Percentiles rank a stretch among this genome's conserved stretches.
These are phyloP conservation scores for Tiliqua scincoides DNA, from an alignment of 2,113 vertebrate genomes.

Conservation along the genomic window DNA sequence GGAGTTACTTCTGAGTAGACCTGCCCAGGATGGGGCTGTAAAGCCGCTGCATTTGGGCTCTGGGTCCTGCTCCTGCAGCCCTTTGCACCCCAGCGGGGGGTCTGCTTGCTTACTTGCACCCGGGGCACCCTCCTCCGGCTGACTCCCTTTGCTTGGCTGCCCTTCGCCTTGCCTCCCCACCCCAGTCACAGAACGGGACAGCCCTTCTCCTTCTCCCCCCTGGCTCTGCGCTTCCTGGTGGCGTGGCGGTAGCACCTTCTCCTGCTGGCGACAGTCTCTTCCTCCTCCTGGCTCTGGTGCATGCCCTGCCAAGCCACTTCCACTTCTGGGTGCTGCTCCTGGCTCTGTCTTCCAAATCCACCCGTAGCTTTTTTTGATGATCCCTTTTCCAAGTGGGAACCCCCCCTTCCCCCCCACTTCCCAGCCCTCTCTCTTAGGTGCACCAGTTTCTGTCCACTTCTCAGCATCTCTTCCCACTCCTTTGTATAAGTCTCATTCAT, in stretches of 20 bases:
- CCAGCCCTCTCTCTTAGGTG: no score
- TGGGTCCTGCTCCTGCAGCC: neutral
- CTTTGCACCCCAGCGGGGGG: neutral
- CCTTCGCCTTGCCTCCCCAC: neutral
- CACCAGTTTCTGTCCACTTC: neutral
- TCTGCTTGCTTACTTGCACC: neutral
- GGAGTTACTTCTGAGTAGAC: no score
- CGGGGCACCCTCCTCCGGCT: neutral
- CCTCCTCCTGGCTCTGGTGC: neutral
- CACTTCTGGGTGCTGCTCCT: neutral
- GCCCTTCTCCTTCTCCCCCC: neutral
- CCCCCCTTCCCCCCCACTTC: neutral
- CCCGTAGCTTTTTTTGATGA: neutral
- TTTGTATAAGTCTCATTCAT: no score
- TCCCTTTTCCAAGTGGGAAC: neutral
- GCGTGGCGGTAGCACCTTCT: neutral
- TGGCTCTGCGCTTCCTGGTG: neutral
- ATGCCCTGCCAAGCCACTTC: neutral
- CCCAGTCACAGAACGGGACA: neutral
- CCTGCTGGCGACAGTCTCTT: no score
- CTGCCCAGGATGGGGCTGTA: no score
- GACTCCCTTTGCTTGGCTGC: neutral
- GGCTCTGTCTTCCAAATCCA: neutral
- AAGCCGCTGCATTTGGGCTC: conserved; percentile 20
- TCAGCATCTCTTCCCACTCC: neutral